A percentile compares a stretch with the other conserved stretches of the same genome.
Evolutionary conservation across 2,888 invertebrate genomes (phyloP).

Genomic region (Tetragnatha montana): DNA sequence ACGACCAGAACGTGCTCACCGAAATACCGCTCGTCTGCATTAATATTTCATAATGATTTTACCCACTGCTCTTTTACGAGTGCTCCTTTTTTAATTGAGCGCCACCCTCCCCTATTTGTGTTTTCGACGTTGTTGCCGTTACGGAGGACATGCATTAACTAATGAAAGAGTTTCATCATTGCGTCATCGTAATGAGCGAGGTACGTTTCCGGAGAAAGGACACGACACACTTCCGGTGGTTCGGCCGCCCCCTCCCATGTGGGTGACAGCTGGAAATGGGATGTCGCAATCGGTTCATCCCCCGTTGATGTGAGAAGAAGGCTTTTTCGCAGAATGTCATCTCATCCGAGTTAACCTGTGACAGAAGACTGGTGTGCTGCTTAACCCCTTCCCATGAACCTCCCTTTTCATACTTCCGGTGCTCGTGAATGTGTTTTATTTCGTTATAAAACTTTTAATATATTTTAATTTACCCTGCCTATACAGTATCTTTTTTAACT

Average conservation of each 20-base stretch:
- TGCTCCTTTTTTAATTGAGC: not conserved
- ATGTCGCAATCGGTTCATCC: not conserved
- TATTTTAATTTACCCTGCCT: too few species aligned
- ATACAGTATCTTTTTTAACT: too few species aligned
- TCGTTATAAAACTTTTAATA: too few species aligned
- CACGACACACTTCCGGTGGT: slow-evolving; percentile 34
- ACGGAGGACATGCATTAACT: slow-evolving; percentile 44
- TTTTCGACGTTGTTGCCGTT: not conserved
- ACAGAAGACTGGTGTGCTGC: too few species aligned
- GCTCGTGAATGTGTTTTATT: too few species aligned
- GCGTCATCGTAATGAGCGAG: slow-evolving; percentile 9
- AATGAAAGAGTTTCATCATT: slow-evolving; percentile 35
- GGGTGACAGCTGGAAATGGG: slow-evolving; percentile 43
- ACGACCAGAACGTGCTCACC: not conserved
- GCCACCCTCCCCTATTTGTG: not conserved
- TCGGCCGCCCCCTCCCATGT: slow-evolving; percentile 37
- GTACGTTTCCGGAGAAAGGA: slow-evolving; percentile 31
- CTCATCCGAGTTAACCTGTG: too few species aligned
- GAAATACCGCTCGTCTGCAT: not conserved
- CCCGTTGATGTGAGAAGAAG: not conserved
- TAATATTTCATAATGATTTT: not conserved
- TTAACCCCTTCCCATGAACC: too few species aligned
- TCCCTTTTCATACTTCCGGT: too few species aligned
- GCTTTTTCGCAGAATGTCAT: too few species aligned
- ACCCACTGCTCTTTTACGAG: not conserved